Conservation (phyloP, 2,888 invertebrate species). For the Hermaeophaga mercurialis region DNA sequence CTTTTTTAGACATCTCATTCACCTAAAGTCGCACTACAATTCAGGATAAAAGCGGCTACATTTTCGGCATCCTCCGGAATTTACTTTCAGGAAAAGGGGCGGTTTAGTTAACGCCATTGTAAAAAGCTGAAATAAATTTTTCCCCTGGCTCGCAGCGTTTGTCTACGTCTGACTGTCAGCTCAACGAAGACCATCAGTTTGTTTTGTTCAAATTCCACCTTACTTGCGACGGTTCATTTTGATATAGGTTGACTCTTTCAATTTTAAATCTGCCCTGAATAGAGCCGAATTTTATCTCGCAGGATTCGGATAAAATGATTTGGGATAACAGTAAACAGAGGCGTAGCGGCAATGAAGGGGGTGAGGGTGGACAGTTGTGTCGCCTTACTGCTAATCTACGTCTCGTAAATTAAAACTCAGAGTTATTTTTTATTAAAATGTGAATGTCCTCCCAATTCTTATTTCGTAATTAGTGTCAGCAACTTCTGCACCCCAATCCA, state of each 20-base stretch:
- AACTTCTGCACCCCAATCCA: too few relatives aligned
- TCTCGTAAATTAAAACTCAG: too few relatives aligned
- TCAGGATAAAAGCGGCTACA: slow-evolving; percentile 4
- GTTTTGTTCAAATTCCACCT: slow-evolving; percentile 20
- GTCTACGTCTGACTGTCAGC: slow-evolving; percentile 40
- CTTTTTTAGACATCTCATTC: slow-evolving; percentile 1
- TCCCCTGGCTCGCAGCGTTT: slow-evolving; percentile 34
- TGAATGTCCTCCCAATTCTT: too few relatives aligned
- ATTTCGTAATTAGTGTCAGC: too few relatives aligned
- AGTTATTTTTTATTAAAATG: too few relatives aligned
- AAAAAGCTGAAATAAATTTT: slow-evolving; percentile 38
- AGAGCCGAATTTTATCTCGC: neutral
- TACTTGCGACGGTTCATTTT: slow-evolving; percentile 5
- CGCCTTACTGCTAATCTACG: too few relatives aligned
- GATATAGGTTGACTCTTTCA: slow-evolving; percentile 12
- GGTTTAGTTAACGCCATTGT: slow-evolving; percentile 22
- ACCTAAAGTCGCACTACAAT: neutral
- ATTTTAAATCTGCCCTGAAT: slow-evolving; percentile 11
- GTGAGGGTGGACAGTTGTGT: too few relatives aligned
- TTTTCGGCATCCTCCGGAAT: slow-evolving; percentile 2
- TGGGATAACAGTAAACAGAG: too few relatives aligned
- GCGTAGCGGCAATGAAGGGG: too few relatives aligned
- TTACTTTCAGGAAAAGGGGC: slow-evolving; percentile 21
- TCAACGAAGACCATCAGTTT: slow-evolving; percentile 34
- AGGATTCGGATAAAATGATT: slow-evolving; percentile 6